These are phyloP conservation scores for Tragulus kanchil DNA, from an alignment of 2,113 vertebrate species.

Conservation along the genomic window DNA sequence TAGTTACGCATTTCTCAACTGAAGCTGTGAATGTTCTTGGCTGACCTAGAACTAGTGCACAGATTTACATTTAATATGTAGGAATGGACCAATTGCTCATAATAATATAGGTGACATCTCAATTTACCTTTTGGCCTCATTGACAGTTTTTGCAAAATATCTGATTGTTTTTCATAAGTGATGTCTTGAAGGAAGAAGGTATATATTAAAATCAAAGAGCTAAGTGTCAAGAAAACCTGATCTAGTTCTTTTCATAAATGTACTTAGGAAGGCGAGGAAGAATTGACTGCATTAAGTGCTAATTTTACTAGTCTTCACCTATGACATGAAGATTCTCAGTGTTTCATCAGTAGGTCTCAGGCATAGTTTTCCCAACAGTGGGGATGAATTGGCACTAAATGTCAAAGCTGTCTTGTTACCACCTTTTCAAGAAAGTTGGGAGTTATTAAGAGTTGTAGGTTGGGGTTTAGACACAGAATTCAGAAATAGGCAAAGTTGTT, in stretches of 20 bases:
- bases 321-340: constrained; percentile 17
- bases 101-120: neutral
- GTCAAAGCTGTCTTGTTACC: constrained; percentile 36
- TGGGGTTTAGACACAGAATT: neutral
- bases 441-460: neutral
- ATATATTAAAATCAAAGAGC: neutral
- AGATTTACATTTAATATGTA: neutral
- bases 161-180: too few species aligned
- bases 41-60: neutral
- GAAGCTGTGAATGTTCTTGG: neutral
- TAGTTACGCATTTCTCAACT: neutral
- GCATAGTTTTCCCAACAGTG: constrained; percentile 26
- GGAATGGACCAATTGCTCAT: neutral
- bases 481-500: neutral
- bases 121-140: constrained; percentile 51
- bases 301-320: constrained; percentile 49
- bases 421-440: neutral
- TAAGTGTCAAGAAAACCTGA: neutral
- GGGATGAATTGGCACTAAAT: constrained; percentile 1
- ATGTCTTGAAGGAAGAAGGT: constrained; percentile 20
- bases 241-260: constrained; percentile 41
- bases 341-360: neutral
- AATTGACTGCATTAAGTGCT: neutral
- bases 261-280: neutral
- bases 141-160: constrained; percentile 13